A percentile compares a stretch with the other conserved stretches of the same genome.
Evolutionary conservation across 2,888 invertebrate genomes (phyloP).

Genomic region (Elegia similella): DNA sequence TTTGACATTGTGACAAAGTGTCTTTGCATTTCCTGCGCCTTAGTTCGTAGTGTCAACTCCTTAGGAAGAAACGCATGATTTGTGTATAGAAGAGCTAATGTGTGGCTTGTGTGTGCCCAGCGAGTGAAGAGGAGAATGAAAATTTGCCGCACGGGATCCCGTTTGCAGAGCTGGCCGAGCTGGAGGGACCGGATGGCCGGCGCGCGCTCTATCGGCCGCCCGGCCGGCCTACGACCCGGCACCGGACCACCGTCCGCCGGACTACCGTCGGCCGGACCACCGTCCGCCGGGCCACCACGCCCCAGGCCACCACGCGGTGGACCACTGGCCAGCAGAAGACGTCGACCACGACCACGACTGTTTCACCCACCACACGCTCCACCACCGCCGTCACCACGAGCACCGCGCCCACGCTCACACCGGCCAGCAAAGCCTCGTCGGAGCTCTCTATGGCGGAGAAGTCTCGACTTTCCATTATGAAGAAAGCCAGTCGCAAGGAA

Average conservation of each 20-base stretch:
- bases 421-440: background rate
- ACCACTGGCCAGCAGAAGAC: slow-evolving; percentile 21
- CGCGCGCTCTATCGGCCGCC: background rate
- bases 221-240: too few species aligned
- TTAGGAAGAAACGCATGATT: too few species aligned
- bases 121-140: slow-evolving; percentile 26
- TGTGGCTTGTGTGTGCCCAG: slow-evolving; percentile 67
- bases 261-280: background rate
- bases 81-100: slow-evolving; percentile 40
- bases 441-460: slow-evolving; percentile 60
- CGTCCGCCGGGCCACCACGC: background rate
- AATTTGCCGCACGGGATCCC: background rate
- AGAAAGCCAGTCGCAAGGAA: slow-evolving; percentile 59
- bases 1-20: too few species aligned
- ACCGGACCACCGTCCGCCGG: background rate
- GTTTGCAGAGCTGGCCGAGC: slow-evolving; percentile 19
- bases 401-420: background rate
- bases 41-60: too few species aligned
- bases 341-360: slow-evolving; percentile 11
- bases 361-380: slow-evolving; percentile 2
- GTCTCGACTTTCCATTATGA: slow-evolving; percentile 63
- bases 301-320: slow-evolving; percentile 1
- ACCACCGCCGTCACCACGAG: slow-evolving; percentile 11
- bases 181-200: background rate
- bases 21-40: too few species aligned